Evolutionary conservation across 2,888 invertebrate genomes (phyloP).

Genomic region (Smittia sp.): DNA sequence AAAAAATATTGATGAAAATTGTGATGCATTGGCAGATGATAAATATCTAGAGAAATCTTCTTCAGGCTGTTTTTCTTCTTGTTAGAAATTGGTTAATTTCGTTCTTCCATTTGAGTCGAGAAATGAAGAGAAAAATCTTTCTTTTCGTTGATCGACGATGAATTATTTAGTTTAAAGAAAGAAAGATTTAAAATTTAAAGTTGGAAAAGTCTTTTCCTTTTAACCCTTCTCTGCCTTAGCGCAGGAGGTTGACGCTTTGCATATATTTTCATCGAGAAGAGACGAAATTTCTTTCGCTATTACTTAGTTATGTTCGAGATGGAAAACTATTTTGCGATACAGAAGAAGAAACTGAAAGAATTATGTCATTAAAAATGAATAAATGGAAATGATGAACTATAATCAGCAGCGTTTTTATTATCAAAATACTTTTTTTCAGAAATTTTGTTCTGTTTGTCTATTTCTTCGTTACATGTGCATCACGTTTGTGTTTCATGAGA

Average conservation of each 20-base stretch:
- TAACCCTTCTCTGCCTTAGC: no score
- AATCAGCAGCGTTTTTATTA: background rate
- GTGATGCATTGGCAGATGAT: constrained; percentile 36
- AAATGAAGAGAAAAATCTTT: background rate
- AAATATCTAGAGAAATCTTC: constrained; percentile 14
- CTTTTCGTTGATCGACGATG: background rate
- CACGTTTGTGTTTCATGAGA: background rate
- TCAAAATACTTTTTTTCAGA: background rate
- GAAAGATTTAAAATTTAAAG: no score
- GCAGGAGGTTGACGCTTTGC: no score
- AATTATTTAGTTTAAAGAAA: background rate
- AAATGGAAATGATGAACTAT: background rate
- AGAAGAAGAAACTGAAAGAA: background rate
- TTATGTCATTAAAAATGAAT: constrained; percentile 9
- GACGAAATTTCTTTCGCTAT: no score
- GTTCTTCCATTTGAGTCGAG: constrained; percentile 31
- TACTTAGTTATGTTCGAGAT: no score
- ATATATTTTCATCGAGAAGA: no score
- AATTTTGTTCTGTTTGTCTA: background rate
- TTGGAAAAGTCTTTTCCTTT: no score
- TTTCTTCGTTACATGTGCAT: background rate
- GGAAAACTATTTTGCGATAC: background rate
- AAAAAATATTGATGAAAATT: background rate
- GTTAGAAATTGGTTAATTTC: constrained; percentile 33
- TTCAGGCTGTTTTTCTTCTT: constrained; percentile 30